These are phyloP conservation scores for Malurus cyaneus DNA, from an alignment of 2,113 vertebrate species.

Conservation along the genomic window DNA sequence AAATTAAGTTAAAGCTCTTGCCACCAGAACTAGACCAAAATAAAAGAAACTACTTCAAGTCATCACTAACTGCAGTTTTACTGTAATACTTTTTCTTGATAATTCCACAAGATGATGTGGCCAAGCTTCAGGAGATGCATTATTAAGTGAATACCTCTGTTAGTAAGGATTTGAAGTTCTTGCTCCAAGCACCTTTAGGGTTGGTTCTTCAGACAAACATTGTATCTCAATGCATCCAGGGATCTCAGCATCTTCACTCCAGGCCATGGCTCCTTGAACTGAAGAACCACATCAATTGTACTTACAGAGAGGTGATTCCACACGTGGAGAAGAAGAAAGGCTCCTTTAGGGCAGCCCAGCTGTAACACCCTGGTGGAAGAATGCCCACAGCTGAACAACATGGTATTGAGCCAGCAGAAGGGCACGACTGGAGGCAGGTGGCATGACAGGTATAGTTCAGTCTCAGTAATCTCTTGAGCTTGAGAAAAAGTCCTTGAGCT, in stretches of 20 bases:
- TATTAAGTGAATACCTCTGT: background rate
- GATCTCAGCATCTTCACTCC: background rate
- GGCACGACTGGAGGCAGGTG: background rate
- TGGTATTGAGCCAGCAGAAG: background rate
- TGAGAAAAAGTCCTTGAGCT: background rate
- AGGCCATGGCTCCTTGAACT: background rate
- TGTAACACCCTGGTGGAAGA: background rate
- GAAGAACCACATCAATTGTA: background rate
- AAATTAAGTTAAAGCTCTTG: background rate
- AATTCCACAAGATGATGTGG: background rate
- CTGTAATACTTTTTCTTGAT: background rate
- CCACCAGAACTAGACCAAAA: background rate
- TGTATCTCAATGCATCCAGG: fast-evolving
- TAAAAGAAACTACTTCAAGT: background rate
- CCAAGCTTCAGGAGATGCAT: background rate
- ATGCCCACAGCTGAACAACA: background rate
- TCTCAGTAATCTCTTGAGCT: background rate
- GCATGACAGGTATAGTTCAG: background rate
- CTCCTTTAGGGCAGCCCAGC: background rate
- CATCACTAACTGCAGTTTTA: background rate
- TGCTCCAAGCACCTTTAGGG: background rate
- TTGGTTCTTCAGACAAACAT: background rate
- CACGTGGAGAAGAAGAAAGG: background rate
- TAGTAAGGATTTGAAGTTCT: background rate
- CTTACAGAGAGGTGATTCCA: background rate